Evolutionary conservation across 2,888 invertebrate species (phyloP).

Genomic region (Cerastoderma edule): DNA sequence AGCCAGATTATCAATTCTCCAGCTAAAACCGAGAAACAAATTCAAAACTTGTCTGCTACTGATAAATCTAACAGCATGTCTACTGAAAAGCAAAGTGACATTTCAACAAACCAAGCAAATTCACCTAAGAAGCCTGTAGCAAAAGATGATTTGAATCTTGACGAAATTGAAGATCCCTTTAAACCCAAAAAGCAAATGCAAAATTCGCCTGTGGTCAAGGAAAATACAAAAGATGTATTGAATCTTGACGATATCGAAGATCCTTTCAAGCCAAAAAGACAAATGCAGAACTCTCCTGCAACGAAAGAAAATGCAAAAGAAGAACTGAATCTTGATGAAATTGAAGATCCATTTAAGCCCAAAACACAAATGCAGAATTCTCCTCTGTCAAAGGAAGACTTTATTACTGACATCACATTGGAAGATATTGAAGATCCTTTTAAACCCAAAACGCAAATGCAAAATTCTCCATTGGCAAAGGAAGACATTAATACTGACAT

Average conservation of each 20-base stretch:
- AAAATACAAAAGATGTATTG: neutral
- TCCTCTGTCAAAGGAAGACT: constrained; percentile 29
- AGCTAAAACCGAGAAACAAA: neutral
- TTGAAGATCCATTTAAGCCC: constrained; percentile 55
- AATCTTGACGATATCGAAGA: constrained; percentile 11
- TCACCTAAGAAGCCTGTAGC: no score
- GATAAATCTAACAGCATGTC: no score
- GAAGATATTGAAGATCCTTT: constrained; percentile 48
- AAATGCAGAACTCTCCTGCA: constrained; percentile 24
- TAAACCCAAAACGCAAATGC: constrained; percentile 41
- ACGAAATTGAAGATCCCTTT: constrained; percentile 53
- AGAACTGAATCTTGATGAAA: constrained; percentile 25
- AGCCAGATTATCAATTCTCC: constrained; percentile 49
- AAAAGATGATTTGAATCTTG: constrained; percentile 31
- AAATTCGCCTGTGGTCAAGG: constrained; percentile 42
- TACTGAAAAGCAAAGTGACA: no score
- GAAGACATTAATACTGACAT: neutral
- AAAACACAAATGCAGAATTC: constrained; percentile 54
- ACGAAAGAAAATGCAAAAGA: constrained; percentile 2
- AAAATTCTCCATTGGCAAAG: constrained; percentile 44
- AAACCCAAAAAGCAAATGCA: constrained; percentile 40
- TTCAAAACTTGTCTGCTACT: no score
- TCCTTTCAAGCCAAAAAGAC: constrained; percentile 18
- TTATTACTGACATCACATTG: constrained; percentile 17
- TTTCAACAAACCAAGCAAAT: no score